Evolutionary conservation across 2,797 vertebrate genomes (phyloP), one percentile per base, ranked within the genome.

Genomic region (Sphenopsis melanotis): DNA sequence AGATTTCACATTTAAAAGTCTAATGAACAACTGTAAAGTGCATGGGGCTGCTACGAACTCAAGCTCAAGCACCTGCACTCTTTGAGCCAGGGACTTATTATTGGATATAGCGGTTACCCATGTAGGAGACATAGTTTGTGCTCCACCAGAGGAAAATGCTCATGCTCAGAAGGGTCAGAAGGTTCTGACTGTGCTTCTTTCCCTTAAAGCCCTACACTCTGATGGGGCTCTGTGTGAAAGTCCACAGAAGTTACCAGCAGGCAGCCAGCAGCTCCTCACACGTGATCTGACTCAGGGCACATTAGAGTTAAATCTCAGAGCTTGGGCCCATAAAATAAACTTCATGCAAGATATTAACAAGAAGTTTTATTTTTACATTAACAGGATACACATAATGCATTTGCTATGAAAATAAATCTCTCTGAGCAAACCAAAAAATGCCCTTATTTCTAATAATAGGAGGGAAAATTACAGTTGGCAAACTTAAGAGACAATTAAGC

Each of bases 401-500:
- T 72, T 92, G 68, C 83, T 83, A 87, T 66, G 74, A 89, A 96
- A 89, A 95, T 90, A 96, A 93, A 75, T 90, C 57, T 85, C 36
- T 81, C 29, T 39, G 55, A 88, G 76, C 2, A 13, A 85, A 87
- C 59, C 10, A 89, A 96, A 97, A 95, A 92, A 83, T 88, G 64
- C 32, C 63, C 66, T 89, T 90, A 69, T 74, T 93, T 94, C 94
- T 96, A 97, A 96, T 76, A 97, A 96, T 91, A 95, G 94, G 49
- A 96, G 83, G 91, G 83, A 95, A 94, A 95, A 96, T 90, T 81
- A 90, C 41, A 95, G 66, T 83, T 94, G 97, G 82, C 93, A 97
- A 80, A 94, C 79, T 60, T 22, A 5, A 75, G 42, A 97, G 76
- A 83, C 91, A 97, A 93, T 95, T 90, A 97, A 96, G 85, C 65